Evolutionary conservation across 2,797 vertebrate genomes (phyloP).

Genomic region (Fistularia commersonii): DNA sequence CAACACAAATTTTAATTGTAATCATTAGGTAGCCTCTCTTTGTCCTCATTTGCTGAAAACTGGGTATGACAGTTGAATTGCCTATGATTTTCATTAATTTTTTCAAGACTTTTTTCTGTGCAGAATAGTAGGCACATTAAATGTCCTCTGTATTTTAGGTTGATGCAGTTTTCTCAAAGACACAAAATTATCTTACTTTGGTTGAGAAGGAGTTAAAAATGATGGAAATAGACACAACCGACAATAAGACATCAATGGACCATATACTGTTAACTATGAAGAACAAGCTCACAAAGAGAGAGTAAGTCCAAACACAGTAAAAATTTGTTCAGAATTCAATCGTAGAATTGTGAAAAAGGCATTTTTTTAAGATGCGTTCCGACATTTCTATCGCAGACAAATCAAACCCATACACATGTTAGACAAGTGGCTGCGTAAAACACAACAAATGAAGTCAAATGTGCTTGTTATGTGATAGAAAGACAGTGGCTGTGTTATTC

Average conservation of each 20-base stretch:
- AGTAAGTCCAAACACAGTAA: conserved; percentile 39
- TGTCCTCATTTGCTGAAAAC: not conserved
- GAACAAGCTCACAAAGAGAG: conserved; percentile 23
- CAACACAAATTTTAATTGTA: not conserved
- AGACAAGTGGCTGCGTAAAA: no score
- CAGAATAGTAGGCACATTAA: not conserved
- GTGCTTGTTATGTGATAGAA: no score
- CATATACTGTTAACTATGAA: conserved; percentile 6
- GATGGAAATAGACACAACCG: conserved; percentile 23
- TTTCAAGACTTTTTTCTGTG: not conserved
- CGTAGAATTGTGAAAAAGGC: no score
- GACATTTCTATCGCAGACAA: no score
- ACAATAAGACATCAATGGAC: conserved; percentile 31
- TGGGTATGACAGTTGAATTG: no score
- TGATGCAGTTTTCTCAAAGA: conserved; percentile 19
- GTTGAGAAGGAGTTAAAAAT: conserved; percentile 30
- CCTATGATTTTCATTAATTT: not conserved
- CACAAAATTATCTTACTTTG: conserved; percentile 14
- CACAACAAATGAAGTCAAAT: no score
- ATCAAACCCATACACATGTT: no score
- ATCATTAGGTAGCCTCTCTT: not conserved
- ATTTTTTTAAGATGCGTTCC: no score
- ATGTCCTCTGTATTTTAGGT: conserved; percentile 31
- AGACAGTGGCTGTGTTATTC: not conserved
- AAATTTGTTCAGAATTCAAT: conserved; percentile 4